Conservation (phyloP, 2,888 invertebrate genomes). For the Eupithecia subfuscata region DNA sequence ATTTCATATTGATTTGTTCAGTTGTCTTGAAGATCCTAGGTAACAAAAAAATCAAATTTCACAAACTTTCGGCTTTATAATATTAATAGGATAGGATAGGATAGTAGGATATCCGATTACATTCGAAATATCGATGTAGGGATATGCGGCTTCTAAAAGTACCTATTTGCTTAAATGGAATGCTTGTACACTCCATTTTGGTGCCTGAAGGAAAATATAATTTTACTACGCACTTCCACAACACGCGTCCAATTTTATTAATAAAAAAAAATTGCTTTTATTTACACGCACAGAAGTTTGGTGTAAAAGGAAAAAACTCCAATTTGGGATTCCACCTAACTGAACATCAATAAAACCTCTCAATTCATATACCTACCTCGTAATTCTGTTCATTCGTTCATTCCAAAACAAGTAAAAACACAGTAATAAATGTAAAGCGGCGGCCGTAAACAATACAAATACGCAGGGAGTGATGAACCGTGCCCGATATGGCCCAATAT, state of each 20-base stretch:
- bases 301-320: constrained; percentile 8
- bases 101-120: background rate
- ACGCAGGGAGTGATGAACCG: constrained; percentile 41
- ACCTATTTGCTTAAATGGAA: background rate
- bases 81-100: no score
- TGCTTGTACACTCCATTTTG: background rate
- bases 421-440: constrained; percentile 46
- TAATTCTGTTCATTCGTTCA: constrained; percentile 33
- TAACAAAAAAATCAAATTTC: no score
- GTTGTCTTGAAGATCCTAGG: no score
- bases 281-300: background rate
- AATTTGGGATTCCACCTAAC: constrained; percentile 22
- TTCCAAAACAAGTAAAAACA: constrained; percentile 40
- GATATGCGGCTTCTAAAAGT: background rate
- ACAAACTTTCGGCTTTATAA: no score
- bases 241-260: background rate
- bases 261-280: background rate
- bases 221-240: background rate
- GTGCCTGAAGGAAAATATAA: background rate
- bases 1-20: no score
- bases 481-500: constrained; percentile 37
- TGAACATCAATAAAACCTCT: constrained; percentile 30
- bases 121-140: background rate
- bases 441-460: constrained; percentile 43
- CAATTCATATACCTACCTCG: constrained; percentile 29